phyloP scores from a whole-genome alignment of 2,888 invertebrate genomes.

The Microctonus aethiopoides region DNA sequence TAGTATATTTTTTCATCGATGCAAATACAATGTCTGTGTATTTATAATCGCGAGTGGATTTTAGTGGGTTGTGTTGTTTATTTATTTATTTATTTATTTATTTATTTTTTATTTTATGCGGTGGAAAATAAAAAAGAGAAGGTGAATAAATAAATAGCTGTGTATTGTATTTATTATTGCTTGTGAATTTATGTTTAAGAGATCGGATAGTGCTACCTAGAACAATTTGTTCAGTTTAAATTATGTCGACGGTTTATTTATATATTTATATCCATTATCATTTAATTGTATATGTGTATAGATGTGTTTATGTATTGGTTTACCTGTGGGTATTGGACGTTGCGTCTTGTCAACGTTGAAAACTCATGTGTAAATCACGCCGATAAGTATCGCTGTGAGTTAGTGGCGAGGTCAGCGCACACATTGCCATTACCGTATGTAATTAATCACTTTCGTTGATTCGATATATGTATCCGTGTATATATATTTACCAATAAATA shows the following conservation, averaged over 20 bases:
- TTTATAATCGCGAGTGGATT: neutral
- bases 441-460: slow-evolving; percentile 52
- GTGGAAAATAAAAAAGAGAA: neutral
- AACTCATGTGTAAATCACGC: slow-evolving; percentile 48
- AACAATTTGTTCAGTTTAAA: neutral
- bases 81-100: too few relatives aligned
- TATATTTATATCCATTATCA: too few relatives aligned
- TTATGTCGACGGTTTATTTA: slow-evolving; percentile 8
- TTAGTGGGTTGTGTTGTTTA: neutral
- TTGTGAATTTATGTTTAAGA: too few relatives aligned
- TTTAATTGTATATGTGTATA: too few relatives aligned
- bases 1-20: neutral
- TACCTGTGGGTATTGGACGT: neutral
- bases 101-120: too few relatives aligned
- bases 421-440: slow-evolving; percentile 26
- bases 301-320: too few relatives aligned
- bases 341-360: slow-evolving; percentile 45
- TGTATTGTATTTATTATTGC: too few relatives aligned
- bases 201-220: neutral
- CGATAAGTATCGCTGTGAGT: slow-evolving; percentile 50
- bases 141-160: neutral
- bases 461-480: too few relatives aligned
- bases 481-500: too few relatives aligned
- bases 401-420: slow-evolving; percentile 29
- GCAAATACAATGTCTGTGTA: neutral